A percentile compares a stretch with the other conserved stretches of the same genome.
phyloP scores from a whole-genome alignment of 2,888 invertebrate species.

The Minunthozetes semirufus region DNA sequence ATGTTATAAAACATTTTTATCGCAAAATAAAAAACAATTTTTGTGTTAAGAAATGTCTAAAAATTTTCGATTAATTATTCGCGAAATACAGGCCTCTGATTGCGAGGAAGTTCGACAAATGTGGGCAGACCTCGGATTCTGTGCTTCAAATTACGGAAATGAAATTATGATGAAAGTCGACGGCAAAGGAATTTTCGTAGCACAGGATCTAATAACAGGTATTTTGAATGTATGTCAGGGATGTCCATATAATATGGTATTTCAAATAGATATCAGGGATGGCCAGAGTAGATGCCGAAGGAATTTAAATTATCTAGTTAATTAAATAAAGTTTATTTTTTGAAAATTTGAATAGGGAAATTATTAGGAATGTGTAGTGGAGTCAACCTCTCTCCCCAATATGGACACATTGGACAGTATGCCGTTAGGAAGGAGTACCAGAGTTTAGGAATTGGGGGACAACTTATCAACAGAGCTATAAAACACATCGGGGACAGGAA shows the following conservation, averaged over 20 bases:
- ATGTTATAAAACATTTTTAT: too few species aligned
- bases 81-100: neutral
- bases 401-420: constrained; percentile 39
- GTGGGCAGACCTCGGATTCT: neutral
- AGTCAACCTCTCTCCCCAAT: constrained; percentile 21
- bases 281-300: too few species aligned
- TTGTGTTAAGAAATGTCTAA: too few species aligned
- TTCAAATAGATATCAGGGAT: too few species aligned
- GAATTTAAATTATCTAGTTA: too few species aligned
- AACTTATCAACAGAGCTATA: constrained; percentile 37
- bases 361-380: neutral
- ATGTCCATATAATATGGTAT: too few species aligned
- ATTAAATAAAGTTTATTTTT: too few species aligned
- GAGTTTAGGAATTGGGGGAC: constrained; percentile 37
- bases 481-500: constrained; percentile 36
- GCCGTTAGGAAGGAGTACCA: constrained; percentile 36
- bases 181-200: neutral
- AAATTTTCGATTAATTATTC: too few species aligned
- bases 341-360: neutral
- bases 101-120: neutral
- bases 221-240: too few species aligned
- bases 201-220: neutral
- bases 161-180: neutral
- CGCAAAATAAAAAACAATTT: too few species aligned
- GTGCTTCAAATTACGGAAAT: neutral